These are phyloP conservation scores for Ellobius talpinus DNA, from an alignment of 2,113 vertebrate genomes.

Conservation along the genomic window DNA sequence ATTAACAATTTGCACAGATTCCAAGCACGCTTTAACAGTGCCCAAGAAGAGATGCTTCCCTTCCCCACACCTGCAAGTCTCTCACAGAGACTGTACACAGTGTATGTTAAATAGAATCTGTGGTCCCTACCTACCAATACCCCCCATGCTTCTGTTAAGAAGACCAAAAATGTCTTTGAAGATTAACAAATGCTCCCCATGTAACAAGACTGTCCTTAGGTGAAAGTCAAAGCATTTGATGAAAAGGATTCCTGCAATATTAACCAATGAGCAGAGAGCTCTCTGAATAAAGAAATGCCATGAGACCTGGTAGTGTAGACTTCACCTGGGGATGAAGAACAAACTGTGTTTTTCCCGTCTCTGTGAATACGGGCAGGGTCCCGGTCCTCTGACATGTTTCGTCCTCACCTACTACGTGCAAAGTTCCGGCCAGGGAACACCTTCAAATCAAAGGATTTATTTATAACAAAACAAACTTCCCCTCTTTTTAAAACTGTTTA, in stretches of 20 bases:
- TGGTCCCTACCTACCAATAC: background rate
- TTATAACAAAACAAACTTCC: slow-evolving; percentile 33
- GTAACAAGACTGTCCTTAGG: background rate
- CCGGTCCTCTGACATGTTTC: background rate
- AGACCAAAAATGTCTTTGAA: background rate
- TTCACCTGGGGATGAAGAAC: background rate
- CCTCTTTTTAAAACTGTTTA: background rate
- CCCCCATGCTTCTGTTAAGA: background rate
- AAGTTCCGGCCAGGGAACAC: background rate
- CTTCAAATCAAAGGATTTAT: background rate
- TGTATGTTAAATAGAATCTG: background rate
- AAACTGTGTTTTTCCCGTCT: background rate
- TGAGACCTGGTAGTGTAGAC: background rate
- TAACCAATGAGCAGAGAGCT: background rate
- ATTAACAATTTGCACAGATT: background rate
- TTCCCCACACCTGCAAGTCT: background rate
- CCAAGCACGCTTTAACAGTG: background rate
- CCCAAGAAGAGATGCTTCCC: too few species aligned
- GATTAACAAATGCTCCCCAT: background rate
- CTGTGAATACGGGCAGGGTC: background rate
- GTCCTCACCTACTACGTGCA: background rate
- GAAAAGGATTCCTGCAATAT: background rate
- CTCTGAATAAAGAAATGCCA: background rate
- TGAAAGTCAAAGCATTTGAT: background rate
- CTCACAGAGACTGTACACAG: background rate